Conservation (phyloP, 2,888 invertebrate species). For the Drosophila setosimentum region DNA sequence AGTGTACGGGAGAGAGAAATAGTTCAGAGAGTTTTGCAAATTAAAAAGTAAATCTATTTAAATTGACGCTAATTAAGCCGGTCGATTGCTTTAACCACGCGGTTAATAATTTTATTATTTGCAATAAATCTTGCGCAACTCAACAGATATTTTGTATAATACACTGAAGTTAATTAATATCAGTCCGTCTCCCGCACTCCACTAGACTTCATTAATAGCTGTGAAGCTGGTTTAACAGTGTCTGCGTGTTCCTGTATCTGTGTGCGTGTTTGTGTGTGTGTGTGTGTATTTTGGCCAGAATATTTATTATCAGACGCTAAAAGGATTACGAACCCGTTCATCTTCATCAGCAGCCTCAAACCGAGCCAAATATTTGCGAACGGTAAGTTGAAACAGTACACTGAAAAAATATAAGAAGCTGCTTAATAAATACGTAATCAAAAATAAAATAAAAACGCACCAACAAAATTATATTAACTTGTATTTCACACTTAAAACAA, state of each 20-base stretch:
- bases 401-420: background rate
- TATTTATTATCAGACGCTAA: conserved; percentile 77
- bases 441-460: background rate
- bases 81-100: conserved; percentile 52
- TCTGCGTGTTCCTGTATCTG: conserved; percentile 3
- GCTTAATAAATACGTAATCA: background rate
- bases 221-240: conserved; percentile 18
- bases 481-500: background rate
- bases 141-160: conserved; percentile 35
- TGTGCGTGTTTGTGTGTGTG: background rate
- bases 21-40: background rate
- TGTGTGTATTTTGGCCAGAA: conserved; percentile 43
- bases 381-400: conserved; percentile 62
- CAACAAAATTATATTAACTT: background rate
- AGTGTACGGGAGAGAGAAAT: background rate
- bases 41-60: conserved; percentile 9
- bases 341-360: conserved; percentile 63
- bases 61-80: conserved; percentile 62
- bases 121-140: conserved; percentile 53
- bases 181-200: conserved; percentile 3
- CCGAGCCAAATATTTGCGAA: conserved; percentile 64
- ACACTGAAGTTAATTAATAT: conserved; percentile 49
- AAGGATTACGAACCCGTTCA: conserved; percentile 77
- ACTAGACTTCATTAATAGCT: conserved; percentile 61
- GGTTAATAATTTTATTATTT: conserved; percentile 27